A percentile compares a stretch with the other conserved stretches of the same genome.
Evolutionary conservation across 2,888 invertebrate species (phyloP).

Genomic region (Baccha elongata): DNA sequence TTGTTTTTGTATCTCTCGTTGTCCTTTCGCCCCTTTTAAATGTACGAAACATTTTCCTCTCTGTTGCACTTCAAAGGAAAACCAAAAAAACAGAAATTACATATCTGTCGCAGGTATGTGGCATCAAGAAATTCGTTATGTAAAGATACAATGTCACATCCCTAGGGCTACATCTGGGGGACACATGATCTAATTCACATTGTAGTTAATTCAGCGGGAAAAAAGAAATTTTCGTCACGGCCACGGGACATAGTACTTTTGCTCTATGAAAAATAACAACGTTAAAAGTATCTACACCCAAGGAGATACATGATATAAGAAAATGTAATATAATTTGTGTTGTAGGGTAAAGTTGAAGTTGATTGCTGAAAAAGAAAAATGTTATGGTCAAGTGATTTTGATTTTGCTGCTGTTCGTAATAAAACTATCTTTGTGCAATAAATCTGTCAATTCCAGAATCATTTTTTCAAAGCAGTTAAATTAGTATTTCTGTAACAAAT

Average conservation of each 20-base stretch:
- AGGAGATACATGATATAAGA: neutral
- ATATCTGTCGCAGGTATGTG: conserved; percentile 54
- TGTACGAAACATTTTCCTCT: conserved; percentile 70
- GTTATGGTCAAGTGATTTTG: conserved; percentile 50
- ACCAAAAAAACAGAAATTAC: conserved; percentile 22
- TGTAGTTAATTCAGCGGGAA: conserved; percentile 52
- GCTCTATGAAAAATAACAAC: conserved; percentile 13
- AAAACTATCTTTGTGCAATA: neutral
- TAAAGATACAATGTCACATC: conserved; percentile 49
- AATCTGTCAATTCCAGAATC: no score
- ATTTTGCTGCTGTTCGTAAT: neutral
- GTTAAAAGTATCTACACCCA: conserved; percentile 4
- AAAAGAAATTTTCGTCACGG: conserved; percentile 54
- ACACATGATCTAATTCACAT: conserved; percentile 66
- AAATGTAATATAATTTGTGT: neutral
- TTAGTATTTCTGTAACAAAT: no score
- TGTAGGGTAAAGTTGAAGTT: conserved; percentile 12
- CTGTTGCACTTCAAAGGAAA: conserved; percentile 63
- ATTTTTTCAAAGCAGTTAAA: no score
- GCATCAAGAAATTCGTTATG: no score
- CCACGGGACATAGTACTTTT: conserved; percentile 53
- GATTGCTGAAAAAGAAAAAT: conserved; percentile 28
- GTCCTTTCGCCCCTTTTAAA: conserved; percentile 17
- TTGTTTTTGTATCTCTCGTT: conserved; percentile 16
- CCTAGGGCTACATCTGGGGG: conserved; percentile 44